Percentiles rank a stretch among this genome's conserved stretches.
Conservation (phyloP, 2,797 vertebrate genomes). For the Hydrolagus colliei region DNA sequence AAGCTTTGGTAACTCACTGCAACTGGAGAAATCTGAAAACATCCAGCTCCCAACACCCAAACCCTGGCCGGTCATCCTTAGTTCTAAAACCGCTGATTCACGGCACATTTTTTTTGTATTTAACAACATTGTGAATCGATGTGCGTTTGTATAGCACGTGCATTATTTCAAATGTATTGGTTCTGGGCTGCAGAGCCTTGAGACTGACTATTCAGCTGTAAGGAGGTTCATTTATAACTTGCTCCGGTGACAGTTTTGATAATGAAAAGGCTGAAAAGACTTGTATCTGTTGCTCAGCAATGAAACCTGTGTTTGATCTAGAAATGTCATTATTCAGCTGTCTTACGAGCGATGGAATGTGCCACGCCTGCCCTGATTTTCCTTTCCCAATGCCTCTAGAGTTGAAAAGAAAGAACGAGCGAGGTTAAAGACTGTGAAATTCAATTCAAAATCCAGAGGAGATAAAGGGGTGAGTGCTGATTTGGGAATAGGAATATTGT, state of each 20-base stretch:
- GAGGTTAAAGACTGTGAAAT: conserved; percentile 96
- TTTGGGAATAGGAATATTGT: neutral
- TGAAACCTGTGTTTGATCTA: neutral
- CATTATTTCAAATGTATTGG: neutral
- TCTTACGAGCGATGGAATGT: neutral
- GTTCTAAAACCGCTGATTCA: neutral
- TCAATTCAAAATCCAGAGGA: conserved; percentile 85
- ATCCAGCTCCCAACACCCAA: neutral
- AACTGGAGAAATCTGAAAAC: neutral
- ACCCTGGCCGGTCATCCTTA: neutral
- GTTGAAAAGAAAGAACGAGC: conserved; percentile 96
- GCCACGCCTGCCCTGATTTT: neutral
- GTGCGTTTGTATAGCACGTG: neutral
- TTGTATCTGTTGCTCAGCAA: neutral
- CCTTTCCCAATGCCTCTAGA: conserved; percentile 46
- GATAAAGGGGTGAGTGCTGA: conserved; percentile 84
- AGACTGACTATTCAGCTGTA: neutral
- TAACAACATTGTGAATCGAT: neutral
- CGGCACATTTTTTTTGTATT: neutral
- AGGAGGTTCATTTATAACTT: neutral
- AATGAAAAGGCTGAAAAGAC: neutral
- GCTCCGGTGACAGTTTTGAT: neutral
- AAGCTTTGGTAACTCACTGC: neutral
- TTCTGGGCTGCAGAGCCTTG: neutral
- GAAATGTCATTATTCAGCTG: neutral